Percentiles rank a stretch among this genome's conserved stretches.
Evolutionary conservation across 2,888 invertebrate species (phyloP).

Genomic region (Aradus depressus): DNA sequence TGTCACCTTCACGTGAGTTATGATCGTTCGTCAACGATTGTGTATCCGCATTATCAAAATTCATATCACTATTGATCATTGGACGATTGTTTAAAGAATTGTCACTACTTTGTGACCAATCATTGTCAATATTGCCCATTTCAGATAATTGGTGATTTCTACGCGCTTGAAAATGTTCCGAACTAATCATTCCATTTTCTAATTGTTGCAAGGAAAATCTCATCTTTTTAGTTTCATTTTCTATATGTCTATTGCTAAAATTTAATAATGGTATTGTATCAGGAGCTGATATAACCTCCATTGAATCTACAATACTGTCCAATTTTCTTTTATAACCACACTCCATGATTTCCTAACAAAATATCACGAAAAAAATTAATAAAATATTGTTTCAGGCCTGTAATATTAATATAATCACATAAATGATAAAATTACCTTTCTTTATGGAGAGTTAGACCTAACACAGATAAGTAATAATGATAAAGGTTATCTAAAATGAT

Average conservation of each 20-base stretch:
- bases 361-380: background rate
- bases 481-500: too few relatives aligned
- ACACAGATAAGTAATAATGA: too few relatives aligned
- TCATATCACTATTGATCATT: constrained; percentile 6
- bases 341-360: constrained; percentile 14
- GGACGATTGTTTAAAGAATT: background rate
- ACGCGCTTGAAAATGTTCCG: constrained; percentile 2
- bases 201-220: constrained; percentile 19
- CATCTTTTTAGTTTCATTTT: constrained; percentile 21
- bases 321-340: constrained; percentile 24
- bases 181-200: background rate
- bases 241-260: constrained; percentile 9
- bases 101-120: constrained; percentile 4
- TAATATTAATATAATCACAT: too few relatives aligned
- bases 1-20: constrained; percentile 12
- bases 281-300: constrained; percentile 21
- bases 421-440: too few relatives aligned
- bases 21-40: constrained; percentile 3
- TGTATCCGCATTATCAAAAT: constrained; percentile 12
- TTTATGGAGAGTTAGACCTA: too few relatives aligned
- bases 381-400: too few relatives aligned
- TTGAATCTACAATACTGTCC: constrained; percentile 24
- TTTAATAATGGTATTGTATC: constrained; percentile 3
- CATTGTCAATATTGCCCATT: too few relatives aligned
- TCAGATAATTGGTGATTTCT: constrained; percentile 8